A percentile compares a stretch with the other conserved stretches of the same genome.
Evolutionary conservation across 1,140 invertebrate genomes (phyloP).

Genomic region (Archivesica marissinica): DNA sequence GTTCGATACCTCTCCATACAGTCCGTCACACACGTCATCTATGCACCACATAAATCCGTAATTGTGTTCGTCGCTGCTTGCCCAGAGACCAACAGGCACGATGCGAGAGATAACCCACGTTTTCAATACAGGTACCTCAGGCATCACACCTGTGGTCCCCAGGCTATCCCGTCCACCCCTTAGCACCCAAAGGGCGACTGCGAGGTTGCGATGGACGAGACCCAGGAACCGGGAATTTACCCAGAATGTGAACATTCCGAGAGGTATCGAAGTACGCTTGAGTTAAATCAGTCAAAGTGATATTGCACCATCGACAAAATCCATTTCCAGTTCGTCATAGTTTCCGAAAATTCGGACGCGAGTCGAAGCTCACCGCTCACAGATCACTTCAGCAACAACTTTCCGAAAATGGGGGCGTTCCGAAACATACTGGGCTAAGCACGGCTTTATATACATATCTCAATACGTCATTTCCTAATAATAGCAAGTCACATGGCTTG

Average conservation of each 20-base stretch:
- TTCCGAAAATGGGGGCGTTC: conserved; percentile 43
- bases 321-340: conserved; percentile 60
- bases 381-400: conserved; percentile 29
- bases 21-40: too few relatives aligned
- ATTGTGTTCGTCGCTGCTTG: background rate
- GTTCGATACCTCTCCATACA: too few relatives aligned
- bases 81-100: conserved; percentile 21
- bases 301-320: conserved; percentile 56
- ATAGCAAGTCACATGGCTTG: too few relatives aligned
- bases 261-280: conserved; percentile 61
- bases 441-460: conserved; percentile 22
- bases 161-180: conserved; percentile 35
- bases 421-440: background rate
- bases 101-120: conserved; percentile 29
- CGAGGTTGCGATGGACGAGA: conserved; percentile 55
- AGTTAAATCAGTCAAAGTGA: background rate
- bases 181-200: conserved; percentile 21
- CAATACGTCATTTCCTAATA: background rate
- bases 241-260: conserved; percentile 60
- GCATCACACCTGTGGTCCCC: conserved; percentile 53
- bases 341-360: conserved; percentile 16
- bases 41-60: background rate
- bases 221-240: conserved; percentile 61
- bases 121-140: conserved; percentile 5
- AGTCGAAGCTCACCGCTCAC: conserved; percentile 46